phyloP scores from a whole-genome alignment of 2,797 vertebrate species.

The Urosaurus nigricauda region DNA sequence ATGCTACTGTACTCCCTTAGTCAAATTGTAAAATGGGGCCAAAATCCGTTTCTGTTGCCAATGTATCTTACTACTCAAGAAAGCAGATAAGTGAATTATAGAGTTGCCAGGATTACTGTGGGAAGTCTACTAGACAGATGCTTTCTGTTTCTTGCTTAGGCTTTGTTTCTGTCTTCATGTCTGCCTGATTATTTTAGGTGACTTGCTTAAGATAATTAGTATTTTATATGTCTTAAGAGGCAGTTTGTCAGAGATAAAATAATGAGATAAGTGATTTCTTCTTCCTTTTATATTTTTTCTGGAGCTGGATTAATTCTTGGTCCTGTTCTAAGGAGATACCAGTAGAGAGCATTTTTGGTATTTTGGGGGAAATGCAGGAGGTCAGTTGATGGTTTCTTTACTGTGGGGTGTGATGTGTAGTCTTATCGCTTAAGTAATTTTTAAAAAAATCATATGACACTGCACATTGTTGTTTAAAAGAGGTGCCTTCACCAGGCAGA shows the following conservation, averaged over 20 bases:
- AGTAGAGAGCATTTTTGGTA: neutral
- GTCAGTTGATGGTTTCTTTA: neutral
- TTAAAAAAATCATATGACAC: neutral
- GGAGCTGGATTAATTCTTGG: neutral
- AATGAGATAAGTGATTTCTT: slow-evolving; percentile 19
- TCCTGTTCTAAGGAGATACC: neutral
- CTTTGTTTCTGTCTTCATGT: slow-evolving; percentile 52
- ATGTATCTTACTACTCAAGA: slow-evolving; percentile 50
- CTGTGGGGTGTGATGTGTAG: neutral
- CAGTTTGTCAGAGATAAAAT: slow-evolving; percentile 48
- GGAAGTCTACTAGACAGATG: slow-evolving; percentile 40
- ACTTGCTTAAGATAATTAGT: slow-evolving; percentile 55
- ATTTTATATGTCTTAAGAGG: slow-evolving; percentile 57
- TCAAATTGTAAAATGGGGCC: slow-evolving; percentile 45
- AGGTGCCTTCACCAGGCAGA: neutral
- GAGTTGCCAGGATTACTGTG: slow-evolving; percentile 42
- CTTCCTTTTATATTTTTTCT: slow-evolving; percentile 25
- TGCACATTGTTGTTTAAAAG: neutral
- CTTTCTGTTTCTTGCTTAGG: slow-evolving; percentile 45
- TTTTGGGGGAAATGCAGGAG: slow-evolving; percentile 3
- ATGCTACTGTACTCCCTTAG: slow-evolving; percentile 25
- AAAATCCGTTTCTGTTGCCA: slow-evolving; percentile 56
- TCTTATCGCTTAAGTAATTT: slow-evolving; percentile 4
- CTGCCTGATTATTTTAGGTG: slow-evolving; percentile 51
- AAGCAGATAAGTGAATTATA: slow-evolving; percentile 51